Evolutionary conservation across 1,140 invertebrate genomes (phyloP), one percentile per base, ranked within the genome.

Genomic region (Palaemon carinicauda): DNA sequence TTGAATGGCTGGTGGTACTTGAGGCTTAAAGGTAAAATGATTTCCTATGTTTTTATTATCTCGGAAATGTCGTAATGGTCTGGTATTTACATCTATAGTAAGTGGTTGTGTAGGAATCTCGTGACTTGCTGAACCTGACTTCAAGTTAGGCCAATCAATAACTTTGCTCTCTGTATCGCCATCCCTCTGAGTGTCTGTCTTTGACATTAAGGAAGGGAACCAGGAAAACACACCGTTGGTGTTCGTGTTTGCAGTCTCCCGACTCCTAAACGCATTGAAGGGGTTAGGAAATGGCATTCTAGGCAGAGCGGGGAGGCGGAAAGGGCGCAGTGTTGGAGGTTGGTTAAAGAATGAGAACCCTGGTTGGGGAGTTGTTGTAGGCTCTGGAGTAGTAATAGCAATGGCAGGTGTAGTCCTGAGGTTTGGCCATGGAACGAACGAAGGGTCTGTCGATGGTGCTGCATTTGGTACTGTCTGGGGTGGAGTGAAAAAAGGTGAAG

Each of bases 391-490:
- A 31, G 2, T 9, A 54, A 17, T 10, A 19, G 52, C 24, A 56
- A 27, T 31, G 60, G 53, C 9, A 14, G 52, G 33, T 14, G 27
- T 17, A 80, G 41, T 54, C 41, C 33, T 21, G 4, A 21, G 33
- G 77, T 86, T 86, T 69, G 83, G 83, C 83, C 83, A 86, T 17
- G 60, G 65, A 29, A 86, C 56, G 50, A 65, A 86, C 4, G 15
- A 17, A 21, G 52, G 24, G 3, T 27, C 65, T 1, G 81, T 15
- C 3, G n/a, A 69, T 21, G 69, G 71, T 24, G 19, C 14, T 29
- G 41, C 4, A 15, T 12, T 52, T 3, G 52, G 77, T 56, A 3
- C 27, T 54, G 78, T 12, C 19, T n/a, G n/a, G n/a, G 51, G 51
- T 54, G 51, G 78, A 10, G 14, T 69, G n/a, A 69, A 69, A 31